A percentile compares a stretch with the other conserved stretches of the same genome.
These are phyloP conservation scores for Nemotelus pantherinus DNA, from an alignment of 2,888 invertebrate species.

Conservation along the genomic window DNA sequence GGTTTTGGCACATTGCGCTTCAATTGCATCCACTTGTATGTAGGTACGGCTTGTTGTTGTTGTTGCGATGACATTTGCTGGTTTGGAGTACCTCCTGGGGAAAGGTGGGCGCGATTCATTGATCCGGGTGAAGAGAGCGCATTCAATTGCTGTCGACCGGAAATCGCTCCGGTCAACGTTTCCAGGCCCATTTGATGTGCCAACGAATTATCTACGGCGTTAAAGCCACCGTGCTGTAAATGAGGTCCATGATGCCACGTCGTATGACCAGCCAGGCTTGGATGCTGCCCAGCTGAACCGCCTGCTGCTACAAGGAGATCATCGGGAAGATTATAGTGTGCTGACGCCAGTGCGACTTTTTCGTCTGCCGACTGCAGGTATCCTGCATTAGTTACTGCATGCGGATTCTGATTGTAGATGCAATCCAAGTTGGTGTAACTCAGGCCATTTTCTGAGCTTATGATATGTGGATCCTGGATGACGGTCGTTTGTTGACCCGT, in stretches of 20 bases:
- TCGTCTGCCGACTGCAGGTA: conserved; percentile 61
- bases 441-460: conserved; percentile 85
- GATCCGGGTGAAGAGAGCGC: conserved; percentile 49
- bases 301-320: conserved; percentile 56
- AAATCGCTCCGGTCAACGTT: conserved; percentile 47
- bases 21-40: conserved; percentile 99
- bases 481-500: conserved; percentile 53
- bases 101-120: conserved; percentile 46
- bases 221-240: conserved; percentile 57
- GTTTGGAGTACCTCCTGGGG: conserved; percentile 43
- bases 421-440: conserved; percentile 92
- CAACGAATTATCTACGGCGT: conserved; percentile 50
- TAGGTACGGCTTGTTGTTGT: conserved; percentile 77
- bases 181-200: conserved; percentile 51
- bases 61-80: conserved; percentile 52
- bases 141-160: conserved; percentile 50
- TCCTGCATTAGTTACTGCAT: conserved; percentile 58
- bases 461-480: conserved; percentile 70
- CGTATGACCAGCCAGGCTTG: conserved; percentile 54
- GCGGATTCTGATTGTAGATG: conserved; percentile 68
- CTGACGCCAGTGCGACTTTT: conserved; percentile 69
- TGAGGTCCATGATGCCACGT: conserved; percentile 59
- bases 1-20: conserved; percentile 96
- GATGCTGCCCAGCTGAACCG: conserved; percentile 54
- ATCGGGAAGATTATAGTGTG: conserved; percentile 65